These are phyloP conservation scores for Oenanthe oenanthe DNA, from an alignment of 2,113 vertebrate species.

Conservation along the genomic window DNA sequence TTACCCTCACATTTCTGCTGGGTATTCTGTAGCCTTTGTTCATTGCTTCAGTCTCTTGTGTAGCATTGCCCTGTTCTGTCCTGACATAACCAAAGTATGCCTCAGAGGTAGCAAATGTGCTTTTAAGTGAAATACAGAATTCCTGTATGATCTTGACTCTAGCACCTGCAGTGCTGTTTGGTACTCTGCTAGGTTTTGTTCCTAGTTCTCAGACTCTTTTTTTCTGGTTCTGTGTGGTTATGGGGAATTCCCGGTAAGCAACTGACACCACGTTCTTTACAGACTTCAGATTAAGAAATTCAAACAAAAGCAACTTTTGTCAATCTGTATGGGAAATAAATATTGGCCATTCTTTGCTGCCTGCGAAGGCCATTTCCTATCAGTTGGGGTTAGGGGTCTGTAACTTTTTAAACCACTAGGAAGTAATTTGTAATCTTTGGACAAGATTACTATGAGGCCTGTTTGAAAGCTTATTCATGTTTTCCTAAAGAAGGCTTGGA, in stretches of 20 bases:
- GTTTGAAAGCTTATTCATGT: constrained; percentile 46
- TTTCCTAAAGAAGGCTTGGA: constrained; percentile 56
- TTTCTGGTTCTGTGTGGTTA: background rate
- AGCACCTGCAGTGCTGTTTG: background rate
- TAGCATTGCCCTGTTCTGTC: background rate
- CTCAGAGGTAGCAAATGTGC: background rate
- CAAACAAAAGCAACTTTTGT: background rate
- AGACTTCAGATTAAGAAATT: background rate
- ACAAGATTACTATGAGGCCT: constrained; percentile 18
- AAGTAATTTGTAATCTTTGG: constrained; percentile 70
- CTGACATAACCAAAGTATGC: background rate
- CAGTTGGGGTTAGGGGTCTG: constrained; percentile 35
- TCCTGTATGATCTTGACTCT: background rate
- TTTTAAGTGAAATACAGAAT: background rate
- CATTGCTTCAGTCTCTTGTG: background rate
- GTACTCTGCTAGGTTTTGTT: background rate
- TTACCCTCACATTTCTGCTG: background rate
- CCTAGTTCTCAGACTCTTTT: background rate
- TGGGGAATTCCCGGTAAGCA: background rate
- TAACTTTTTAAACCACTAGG: constrained; percentile 51
- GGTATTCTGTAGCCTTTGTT: background rate
- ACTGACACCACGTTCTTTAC: background rate
- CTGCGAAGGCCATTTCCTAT: constrained; percentile 34
- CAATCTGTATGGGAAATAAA: constrained; percentile 2
- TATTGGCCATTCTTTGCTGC: constrained; percentile 27